phyloP scores from a whole-genome alignment of 2,888 invertebrate genomes.

The Chalcosyrphus nemorum region DNA sequence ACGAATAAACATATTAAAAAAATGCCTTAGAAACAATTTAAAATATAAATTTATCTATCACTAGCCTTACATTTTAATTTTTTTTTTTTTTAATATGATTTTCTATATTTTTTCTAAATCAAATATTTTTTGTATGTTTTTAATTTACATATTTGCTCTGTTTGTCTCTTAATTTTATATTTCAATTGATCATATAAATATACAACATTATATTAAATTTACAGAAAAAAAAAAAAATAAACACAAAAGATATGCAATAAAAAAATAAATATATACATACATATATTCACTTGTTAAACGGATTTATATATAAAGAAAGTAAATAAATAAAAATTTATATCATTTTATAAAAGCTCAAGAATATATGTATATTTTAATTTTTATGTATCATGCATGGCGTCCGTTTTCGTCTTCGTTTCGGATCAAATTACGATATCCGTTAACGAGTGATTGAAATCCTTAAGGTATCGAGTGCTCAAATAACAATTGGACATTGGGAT shows the following conservation, averaged over 20 bases:
- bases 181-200: slow-evolving; percentile 39
- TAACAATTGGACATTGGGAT: too few relatives aligned
- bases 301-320: slow-evolving; percentile 37
- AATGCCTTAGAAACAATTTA: slow-evolving; percentile 65
- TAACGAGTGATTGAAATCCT: too few relatives aligned
- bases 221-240: slow-evolving; percentile 22
- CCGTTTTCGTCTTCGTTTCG: too few relatives aligned
- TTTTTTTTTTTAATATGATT: slow-evolving; percentile 20
- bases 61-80: slow-evolving; percentile 63
- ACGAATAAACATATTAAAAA: slow-evolving; percentile 45
- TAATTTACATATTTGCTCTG: slow-evolving; percentile 23
- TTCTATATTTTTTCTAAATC: slow-evolving; percentile 9
- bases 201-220: slow-evolving; percentile 46
- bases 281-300: slow-evolving; percentile 68
- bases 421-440: too few relatives aligned
- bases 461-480: too few relatives aligned
- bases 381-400: too few relatives aligned
- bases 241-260: slow-evolving; percentile 61
- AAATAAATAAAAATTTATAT: slow-evolving; percentile 66
- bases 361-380: background rate
- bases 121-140: slow-evolving; percentile 13
- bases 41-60: slow-evolving; percentile 66
- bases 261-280: slow-evolving; percentile 39
- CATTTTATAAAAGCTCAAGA: slow-evolving; percentile 61
- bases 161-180: slow-evolving; percentile 52